These are phyloP conservation scores for Hirtodrosophila confusa DNA, from an alignment of 2,888 invertebrate species.

Conservation along the genomic window DNA sequence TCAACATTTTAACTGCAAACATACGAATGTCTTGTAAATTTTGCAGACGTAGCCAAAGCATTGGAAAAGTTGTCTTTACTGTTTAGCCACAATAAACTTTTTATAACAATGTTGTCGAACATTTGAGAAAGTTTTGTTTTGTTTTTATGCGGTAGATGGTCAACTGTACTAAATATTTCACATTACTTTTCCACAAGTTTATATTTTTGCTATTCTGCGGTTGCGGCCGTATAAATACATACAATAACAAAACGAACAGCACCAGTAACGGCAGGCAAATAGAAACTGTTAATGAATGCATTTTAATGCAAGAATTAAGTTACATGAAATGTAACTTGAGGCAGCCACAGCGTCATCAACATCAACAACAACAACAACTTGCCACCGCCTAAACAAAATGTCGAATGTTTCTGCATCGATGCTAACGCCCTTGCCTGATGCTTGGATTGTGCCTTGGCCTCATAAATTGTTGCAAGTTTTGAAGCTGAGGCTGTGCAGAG, in stretches of 20 bases:
- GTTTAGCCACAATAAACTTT: constrained; percentile 15
- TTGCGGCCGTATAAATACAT: constrained; percentile 34
- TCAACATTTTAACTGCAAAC: too few relatives aligned
- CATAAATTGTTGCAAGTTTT: constrained; percentile 57
- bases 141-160: constrained; percentile 61
- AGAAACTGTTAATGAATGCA: constrained; percentile 75
- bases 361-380: constrained; percentile 20
- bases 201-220: constrained; percentile 43
- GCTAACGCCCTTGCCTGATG: constrained; percentile 70
- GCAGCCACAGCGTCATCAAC: constrained; percentile 53
- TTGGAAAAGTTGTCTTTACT: constrained; percentile 30
- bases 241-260: constrained; percentile 6
- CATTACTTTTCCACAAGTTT: constrained; percentile 36
- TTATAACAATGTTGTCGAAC: constrained; percentile 38
- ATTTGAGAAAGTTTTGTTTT: constrained; percentile 60
- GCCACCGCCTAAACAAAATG: constrained; percentile 58
- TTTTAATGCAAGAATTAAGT: constrained; percentile 82
- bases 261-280: constrained; percentile 19
- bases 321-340: constrained; percentile 74
- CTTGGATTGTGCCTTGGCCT: constrained; percentile 63
- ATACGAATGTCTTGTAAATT: too few relatives aligned
- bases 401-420: constrained; percentile 69
- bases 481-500: constrained; percentile 47
- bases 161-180: constrained; percentile 63
- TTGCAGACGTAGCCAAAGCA: too few relatives aligned